These are phyloP conservation scores for Rhorus exstirpatorius DNA, from an alignment of 2,888 invertebrate genomes.

Conservation along the genomic window DNA sequence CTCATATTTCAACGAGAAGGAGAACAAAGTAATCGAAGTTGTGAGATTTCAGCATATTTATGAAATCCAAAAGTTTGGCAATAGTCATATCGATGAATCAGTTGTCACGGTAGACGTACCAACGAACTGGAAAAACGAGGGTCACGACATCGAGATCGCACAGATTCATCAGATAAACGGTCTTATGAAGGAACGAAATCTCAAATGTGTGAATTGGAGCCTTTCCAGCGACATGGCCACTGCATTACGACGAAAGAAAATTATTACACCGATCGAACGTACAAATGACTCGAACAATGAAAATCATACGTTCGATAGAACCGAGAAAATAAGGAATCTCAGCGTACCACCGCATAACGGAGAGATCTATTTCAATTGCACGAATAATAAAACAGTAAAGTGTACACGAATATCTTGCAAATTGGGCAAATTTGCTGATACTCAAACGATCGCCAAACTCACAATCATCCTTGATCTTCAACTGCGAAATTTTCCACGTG, in stretches of 20 bases:
- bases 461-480: slow-evolving; percentile 82
- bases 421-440: slow-evolving; percentile 82
- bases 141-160: slow-evolving; percentile 69
- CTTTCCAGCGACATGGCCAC: background rate
- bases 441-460: slow-evolving; percentile 81
- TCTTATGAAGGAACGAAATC: slow-evolving; percentile 71
- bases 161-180: slow-evolving; percentile 72
- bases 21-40: slow-evolving; percentile 76
- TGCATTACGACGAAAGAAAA: slow-evolving; percentile 19
- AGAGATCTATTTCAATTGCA: slow-evolving; percentile 84
- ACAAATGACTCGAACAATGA: background rate
- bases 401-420: slow-evolving; percentile 83
- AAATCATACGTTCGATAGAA: slow-evolving; percentile 45
- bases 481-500: slow-evolving; percentile 81
- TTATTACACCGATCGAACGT: background rate
- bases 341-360: slow-evolving; percentile 74
- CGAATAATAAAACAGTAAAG: slow-evolving; percentile 76
- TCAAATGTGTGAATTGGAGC: slow-evolving; percentile 67
- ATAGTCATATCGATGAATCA: slow-evolving; percentile 84
- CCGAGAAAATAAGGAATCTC: slow-evolving; percentile 53
- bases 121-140: slow-evolving; percentile 68
- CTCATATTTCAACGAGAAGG: slow-evolving; percentile 80
- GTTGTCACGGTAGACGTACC: slow-evolving; percentile 83
- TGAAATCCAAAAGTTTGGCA: slow-evolving; percentile 83
- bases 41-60: slow-evolving; percentile 81